phyloP scores from a whole-genome alignment of 2,797 vertebrate genomes.

The Phaenicophaeus curvirostris region DNA sequence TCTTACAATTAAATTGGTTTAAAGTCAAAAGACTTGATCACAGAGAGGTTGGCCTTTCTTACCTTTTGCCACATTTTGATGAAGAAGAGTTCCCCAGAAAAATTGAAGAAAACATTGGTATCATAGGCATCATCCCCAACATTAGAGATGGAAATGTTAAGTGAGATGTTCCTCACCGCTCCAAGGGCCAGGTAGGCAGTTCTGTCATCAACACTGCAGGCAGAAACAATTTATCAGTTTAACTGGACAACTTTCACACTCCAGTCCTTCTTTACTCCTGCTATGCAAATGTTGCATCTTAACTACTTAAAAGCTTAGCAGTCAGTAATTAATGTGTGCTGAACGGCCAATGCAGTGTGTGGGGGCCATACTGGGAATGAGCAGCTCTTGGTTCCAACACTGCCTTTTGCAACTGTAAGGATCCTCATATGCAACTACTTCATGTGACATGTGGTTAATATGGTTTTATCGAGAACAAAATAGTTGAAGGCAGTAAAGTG shows the following conservation, averaged over 20 bases:
- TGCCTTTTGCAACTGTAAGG: background rate
- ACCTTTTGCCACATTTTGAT: slow-evolving; percentile 99
- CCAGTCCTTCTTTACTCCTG: background rate
- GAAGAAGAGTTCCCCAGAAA: slow-evolving; percentile 95
- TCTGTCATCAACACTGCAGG: slow-evolving; percentile 75
- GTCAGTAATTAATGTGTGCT: background rate
- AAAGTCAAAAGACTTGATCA: background rate
- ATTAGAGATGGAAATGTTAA: slow-evolving; percentile 93
- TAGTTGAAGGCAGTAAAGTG: background rate
- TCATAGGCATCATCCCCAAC: slow-evolving; percentile 95
- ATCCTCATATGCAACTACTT: background rate
- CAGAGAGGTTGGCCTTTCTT: slow-evolving; percentile 35
- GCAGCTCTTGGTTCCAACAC: background rate
- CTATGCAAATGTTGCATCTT: background rate
- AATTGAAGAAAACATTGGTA: slow-evolving; percentile 95
- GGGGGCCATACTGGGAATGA: background rate
- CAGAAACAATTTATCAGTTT: slow-evolving; percentile 28
- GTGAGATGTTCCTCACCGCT: slow-evolving; percentile 92
- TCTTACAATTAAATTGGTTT: background rate
- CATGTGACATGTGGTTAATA: fast-evolving
- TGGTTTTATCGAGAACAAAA: background rate
- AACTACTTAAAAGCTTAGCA: background rate
- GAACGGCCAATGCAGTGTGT: fast-evolving
- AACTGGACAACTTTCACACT: background rate
- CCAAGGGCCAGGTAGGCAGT: slow-evolving; percentile 90